Evolutionary conservation across 2,797 vertebrate genomes (phyloP).

Genomic region (Mycteria americana): DNA sequence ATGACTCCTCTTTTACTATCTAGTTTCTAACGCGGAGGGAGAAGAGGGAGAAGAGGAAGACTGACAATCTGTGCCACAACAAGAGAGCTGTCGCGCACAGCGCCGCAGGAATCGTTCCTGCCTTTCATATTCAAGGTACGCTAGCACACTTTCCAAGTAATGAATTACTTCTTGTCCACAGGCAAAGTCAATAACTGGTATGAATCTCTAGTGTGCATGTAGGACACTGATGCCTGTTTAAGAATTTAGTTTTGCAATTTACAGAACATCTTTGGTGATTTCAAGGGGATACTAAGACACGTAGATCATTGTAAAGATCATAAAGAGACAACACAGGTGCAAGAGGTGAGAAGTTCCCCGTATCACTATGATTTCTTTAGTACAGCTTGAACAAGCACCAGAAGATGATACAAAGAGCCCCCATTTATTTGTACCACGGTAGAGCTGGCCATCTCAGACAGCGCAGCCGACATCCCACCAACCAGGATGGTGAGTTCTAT

Average conservation of each 20-base stretch:
- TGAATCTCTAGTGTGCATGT: background rate
- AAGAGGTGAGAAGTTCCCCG: background rate
- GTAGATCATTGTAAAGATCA: background rate
- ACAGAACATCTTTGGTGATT: background rate
- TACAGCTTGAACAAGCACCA: background rate
- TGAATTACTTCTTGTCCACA: background rate
- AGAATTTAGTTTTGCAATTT: slow-evolving; percentile 16
- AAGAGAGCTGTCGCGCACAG: background rate
- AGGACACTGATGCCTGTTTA: background rate
- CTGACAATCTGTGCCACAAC: background rate
- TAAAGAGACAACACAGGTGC: background rate
- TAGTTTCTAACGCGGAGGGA: background rate
- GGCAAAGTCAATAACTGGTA: background rate
- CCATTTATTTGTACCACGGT: background rate
- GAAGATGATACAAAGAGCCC: background rate
- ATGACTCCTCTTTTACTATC: background rate
- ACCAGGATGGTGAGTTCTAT: fast-evolving
- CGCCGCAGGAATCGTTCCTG: background rate
- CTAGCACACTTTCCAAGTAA: background rate
- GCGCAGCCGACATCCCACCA: background rate
- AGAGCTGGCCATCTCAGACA: background rate
- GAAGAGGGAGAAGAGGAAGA: background rate
- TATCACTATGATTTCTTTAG: background rate
- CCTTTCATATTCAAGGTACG: background rate
- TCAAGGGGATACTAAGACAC: background rate